Base-by-base conservation (phyloP, 2,113 vertebrate species). In the Ibidorhyncha struthersii region DNA sequence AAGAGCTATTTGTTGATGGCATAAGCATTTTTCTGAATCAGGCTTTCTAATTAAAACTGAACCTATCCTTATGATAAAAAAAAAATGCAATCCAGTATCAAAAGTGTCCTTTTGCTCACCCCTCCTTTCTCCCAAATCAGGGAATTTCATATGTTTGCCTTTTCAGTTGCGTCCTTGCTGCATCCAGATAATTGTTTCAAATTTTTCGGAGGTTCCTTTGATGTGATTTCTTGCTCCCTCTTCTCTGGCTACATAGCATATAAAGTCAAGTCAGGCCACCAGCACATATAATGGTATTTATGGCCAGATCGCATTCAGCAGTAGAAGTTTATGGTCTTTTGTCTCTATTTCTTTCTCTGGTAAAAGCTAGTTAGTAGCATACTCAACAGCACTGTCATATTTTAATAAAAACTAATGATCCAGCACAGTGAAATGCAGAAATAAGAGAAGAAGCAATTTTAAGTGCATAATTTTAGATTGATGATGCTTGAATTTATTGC, bases 351-450 rank as follows among this genome's bases (percentile, higher is more conserved):
- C 63, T 59, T 62, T 61, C 65, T 84, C 49, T 79, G 65, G 26
- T 73, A 91, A 85, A 69, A 95, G 53, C 84, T 83, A n/a, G 84
- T 70, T 36, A 82, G 73, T 71, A 70, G 45, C 84, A 66, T 58
- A 4, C 73, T 93, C 53, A 30, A 45, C 77, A 95, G 58, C 86
- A 72, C 9, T 85, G 86, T 77, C 89, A 45, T 55, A 72, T 94
- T 92, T 96, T 95, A 96, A 96, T 95, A 95, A 96, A 97, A 97
- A 77, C 91, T 91, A 95, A 96, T 43, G 93, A 72, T 41, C 91
- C 86, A 58, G 27, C 30, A 1, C 73, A 10, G 47, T 38, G 36
- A 85, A 65, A 41, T 36, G 66, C 58, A 91, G 94, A 59, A 91
- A 86, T 2, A 69, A 23, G 58, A 87, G 63, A 45, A 88, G 83